Evolutionary conservation across 2,113 vertebrate genomes (phyloP).

Genomic region (cattle (Bos taurus)): DNA sequence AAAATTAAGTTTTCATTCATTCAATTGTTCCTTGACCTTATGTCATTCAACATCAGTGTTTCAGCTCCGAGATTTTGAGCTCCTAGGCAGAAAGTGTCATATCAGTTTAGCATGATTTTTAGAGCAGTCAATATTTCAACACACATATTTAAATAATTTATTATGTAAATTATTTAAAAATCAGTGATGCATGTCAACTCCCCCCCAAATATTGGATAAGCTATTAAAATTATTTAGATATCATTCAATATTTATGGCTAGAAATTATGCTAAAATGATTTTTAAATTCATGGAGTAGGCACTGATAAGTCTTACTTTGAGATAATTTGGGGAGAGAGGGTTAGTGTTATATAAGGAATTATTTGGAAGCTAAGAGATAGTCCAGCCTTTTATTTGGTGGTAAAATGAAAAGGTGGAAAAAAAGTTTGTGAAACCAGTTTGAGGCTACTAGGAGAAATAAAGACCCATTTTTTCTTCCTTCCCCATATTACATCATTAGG

Average conservation of each 20-base stretch:
- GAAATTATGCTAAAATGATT: background rate
- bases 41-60: background rate
- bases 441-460: background rate
- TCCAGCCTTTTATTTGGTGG: background rate
- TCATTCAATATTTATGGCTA: background rate
- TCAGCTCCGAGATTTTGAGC: background rate
- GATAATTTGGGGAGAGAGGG: rapidly evolving
- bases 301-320: background rate
- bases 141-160: background rate
- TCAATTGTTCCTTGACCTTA: background rate
- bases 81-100: background rate
- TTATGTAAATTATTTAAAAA: background rate
- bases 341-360: background rate
- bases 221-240: background rate
- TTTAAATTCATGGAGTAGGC: background rate
- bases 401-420: background rate
- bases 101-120: background rate
- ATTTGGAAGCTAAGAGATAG: background rate
- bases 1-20: background rate
- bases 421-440: background rate
- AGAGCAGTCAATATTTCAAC: background rate
- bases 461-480: background rate
- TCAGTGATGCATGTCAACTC: background rate
- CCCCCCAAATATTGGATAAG: background rate
- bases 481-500: background rate